These are phyloP conservation scores for Cyprinodon diabolis DNA, from an alignment of 2,797 vertebrate species.

Conservation along the genomic window DNA sequence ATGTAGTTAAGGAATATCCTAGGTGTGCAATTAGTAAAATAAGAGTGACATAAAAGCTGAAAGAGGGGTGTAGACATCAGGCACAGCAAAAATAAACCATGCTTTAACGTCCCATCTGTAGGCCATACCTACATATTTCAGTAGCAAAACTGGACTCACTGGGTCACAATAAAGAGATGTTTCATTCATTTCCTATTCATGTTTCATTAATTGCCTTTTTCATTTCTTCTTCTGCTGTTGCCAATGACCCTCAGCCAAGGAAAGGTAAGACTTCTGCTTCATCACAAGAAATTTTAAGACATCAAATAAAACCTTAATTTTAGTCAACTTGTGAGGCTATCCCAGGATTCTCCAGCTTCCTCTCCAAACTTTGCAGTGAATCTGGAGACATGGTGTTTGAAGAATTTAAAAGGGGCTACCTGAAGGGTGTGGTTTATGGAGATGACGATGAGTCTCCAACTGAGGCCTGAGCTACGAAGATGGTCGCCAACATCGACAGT, in stretches of 20 bases:
- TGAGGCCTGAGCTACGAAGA: slow-evolving; percentile 57
- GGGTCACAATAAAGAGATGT: neutral
- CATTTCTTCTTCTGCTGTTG: neutral
- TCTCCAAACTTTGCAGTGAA: slow-evolving; percentile 67
- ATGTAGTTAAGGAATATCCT: no score
- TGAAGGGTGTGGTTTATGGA: slow-evolving; percentile 80
- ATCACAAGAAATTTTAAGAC: no score
- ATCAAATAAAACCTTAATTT: neutral
- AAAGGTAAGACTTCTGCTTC: slow-evolving; percentile 1
- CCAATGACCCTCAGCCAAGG: slow-evolving; percentile 7
- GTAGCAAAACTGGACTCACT: neutral
- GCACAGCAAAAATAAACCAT: no score
- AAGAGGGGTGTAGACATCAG: no score
- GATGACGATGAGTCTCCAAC: slow-evolving; percentile 80
- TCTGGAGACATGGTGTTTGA: slow-evolving; percentile 88
- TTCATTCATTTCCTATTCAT: neutral
- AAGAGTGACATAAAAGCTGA: no score
- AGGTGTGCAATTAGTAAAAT: no score
- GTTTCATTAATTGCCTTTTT: neutral
- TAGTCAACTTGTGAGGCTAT: neutral
- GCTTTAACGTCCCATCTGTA: neutral
- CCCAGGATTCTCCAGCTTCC: neutral
- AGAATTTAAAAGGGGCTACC: slow-evolving; percentile 87
- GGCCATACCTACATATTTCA: neutral
- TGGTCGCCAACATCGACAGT: neutral